Conservation (phyloP, 2,113 vertebrate genomes). For the Grammomys surdaster region DNA sequence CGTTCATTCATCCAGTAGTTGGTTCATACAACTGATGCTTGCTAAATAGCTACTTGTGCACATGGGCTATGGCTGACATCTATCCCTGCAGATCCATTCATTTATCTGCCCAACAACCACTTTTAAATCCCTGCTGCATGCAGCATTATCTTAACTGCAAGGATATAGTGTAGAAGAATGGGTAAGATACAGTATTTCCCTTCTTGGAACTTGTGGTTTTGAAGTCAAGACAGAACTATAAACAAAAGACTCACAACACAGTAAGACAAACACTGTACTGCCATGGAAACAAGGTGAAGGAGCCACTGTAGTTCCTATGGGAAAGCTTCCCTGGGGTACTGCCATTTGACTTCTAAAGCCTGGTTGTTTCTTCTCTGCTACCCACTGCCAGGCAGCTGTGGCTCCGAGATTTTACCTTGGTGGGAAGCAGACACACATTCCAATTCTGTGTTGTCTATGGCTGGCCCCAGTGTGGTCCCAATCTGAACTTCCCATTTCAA, state of each 20-base stretch:
- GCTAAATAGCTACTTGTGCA: not conserved
- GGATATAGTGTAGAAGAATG: not conserved
- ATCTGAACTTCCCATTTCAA: not conserved
- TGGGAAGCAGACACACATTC: not conserved
- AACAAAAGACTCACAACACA: not conserved
- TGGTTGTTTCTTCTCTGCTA: not conserved
- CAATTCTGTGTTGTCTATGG: not conserved
- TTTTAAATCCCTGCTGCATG: not conserved
- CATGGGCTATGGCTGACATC: not conserved
- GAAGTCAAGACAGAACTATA: not conserved
- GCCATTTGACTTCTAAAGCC: not conserved
- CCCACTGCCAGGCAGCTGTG: not conserved
- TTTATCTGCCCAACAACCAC: not conserved
- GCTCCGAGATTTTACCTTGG: not conserved
- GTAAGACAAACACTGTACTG: not conserved
- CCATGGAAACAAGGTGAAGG: not conserved
- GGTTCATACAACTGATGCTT: not conserved
- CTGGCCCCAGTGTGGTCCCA: not conserved
- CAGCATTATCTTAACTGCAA: not conserved
- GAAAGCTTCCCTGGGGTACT: not conserved
- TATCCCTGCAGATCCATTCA: not conserved
- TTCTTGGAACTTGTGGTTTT: not conserved
- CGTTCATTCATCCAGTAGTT: not conserved
- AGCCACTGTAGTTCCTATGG: not conserved
- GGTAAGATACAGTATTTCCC: not conserved